Conservation (phyloP, 1,140 invertebrate species). For the Goniozus legneri region DNA sequence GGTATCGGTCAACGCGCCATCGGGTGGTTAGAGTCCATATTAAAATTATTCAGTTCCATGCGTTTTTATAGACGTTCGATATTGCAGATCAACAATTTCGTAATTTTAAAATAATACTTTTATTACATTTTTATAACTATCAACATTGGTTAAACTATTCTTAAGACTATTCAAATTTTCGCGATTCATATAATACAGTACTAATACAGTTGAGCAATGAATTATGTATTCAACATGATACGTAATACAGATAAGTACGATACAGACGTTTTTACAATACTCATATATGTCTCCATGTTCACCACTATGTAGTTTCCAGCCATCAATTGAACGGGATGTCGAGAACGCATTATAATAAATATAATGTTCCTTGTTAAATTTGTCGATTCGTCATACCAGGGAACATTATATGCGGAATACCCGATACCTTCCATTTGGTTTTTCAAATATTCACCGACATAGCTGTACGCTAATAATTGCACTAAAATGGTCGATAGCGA, state of each 20-base stretch:
- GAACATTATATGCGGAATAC: constrained; percentile 4
- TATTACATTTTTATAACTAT: no score
- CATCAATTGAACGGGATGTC: constrained; percentile 1
- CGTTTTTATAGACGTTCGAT: no score
- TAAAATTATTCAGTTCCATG: no score
- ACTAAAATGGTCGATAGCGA: background rate
- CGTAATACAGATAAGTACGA: constrained; percentile 21
- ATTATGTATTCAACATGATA: constrained; percentile 15
- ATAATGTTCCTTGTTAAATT: constrained; percentile 5
- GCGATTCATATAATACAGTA: no score
- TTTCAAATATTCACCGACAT: constrained; percentile 17
- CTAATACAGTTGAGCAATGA: no score
- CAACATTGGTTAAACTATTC: no score
- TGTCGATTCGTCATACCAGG: constrained; percentile 12
- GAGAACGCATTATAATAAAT: constrained; percentile 10
- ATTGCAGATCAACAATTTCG: no score
- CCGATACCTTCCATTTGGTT: constrained; percentile 16
- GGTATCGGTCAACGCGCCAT: no score
- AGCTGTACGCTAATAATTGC: constrained; percentile 15
- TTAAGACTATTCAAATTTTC: no score
- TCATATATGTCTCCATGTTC: constrained; percentile 20
- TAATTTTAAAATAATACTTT: no score
- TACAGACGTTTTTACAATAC: constrained; percentile 19
- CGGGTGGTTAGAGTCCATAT: no score
- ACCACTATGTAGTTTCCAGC: constrained; percentile 14